These are phyloP conservation scores for Phenganax subtilis DNA, from an alignment of 92 coral and sea anemone genomes.

Conservation along the genomic window DNA sequence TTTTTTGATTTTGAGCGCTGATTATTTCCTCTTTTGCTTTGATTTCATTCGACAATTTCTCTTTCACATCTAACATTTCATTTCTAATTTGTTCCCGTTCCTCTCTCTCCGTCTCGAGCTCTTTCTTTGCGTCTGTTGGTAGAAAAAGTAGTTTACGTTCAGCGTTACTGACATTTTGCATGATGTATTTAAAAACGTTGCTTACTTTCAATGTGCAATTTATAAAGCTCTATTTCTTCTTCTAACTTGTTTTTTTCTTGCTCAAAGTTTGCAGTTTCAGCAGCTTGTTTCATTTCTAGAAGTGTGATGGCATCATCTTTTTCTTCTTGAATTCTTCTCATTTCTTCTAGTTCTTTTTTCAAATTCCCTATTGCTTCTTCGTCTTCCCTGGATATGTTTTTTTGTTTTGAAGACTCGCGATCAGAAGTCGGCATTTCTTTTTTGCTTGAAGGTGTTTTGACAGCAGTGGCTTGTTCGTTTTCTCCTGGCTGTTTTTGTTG, in stretches of 20 bases:
- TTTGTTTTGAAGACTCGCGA: not conserved
- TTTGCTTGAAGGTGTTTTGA: not conserved
- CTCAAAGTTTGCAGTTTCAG: slow-evolving; percentile 22
- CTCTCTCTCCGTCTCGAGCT: slow-evolving; percentile 42
- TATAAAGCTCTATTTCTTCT: slow-evolving; percentile 36
- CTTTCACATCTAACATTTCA: slow-evolving; percentile 67
- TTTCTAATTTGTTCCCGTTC: slow-evolving; percentile 51
- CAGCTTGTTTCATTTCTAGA: slow-evolving; percentile 1
- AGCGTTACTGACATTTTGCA: not conserved
- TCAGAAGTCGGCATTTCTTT: not conserved
- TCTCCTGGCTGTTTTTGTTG: not conserved
- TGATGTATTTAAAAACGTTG: not conserved
- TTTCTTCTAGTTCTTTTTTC: slow-evolving; percentile 33
- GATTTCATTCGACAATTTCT: slow-evolving; percentile 62
- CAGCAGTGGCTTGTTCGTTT: slow-evolving; percentile 10
- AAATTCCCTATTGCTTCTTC: slow-evolving; percentile 8
- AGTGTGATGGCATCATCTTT: slow-evolving; percentile 6
- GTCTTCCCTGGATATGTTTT: slow-evolving; percentile 24
- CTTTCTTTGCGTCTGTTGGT: slow-evolving; percentile 4
- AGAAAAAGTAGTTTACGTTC: too few relatives aligned
- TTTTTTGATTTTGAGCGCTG: slow-evolving; percentile 83
- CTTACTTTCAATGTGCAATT: slow-evolving; percentile 23
- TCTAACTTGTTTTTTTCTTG: slow-evolving; percentile 26
- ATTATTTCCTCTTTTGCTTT: slow-evolving; percentile 96
- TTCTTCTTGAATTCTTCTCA: slow-evolving; percentile 23